These are phyloP conservation scores for Lacerta agilis DNA, from an alignment of 2,797 vertebrate species.

Conservation along the genomic window DNA sequence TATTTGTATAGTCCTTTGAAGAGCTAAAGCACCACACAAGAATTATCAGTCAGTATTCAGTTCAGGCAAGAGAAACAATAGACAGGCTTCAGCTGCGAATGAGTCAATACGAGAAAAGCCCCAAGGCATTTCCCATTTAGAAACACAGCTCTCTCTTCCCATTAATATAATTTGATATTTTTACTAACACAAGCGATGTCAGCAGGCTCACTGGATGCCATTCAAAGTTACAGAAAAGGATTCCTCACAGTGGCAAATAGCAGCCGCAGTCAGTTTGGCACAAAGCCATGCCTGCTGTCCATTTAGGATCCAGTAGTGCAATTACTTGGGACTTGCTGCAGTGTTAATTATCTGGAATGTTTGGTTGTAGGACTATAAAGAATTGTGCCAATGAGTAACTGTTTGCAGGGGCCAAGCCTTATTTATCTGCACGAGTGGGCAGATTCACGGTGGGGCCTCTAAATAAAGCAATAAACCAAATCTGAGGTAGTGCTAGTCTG, in stretches of 20 bases:
- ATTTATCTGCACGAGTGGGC: background rate
- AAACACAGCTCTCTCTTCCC: background rate
- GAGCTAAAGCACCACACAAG: constrained; percentile 14
- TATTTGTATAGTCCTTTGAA: constrained; percentile 37
- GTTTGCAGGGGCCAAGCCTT: background rate
- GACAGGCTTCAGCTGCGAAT: accelerated
- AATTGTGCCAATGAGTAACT: background rate
- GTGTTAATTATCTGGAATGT: background rate
- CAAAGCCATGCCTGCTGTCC: background rate
- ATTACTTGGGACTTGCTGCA: background rate
- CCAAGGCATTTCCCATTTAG: background rate
- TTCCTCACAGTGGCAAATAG: background rate
- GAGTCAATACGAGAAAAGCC: background rate
- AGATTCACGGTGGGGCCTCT: background rate
- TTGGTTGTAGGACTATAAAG: background rate
- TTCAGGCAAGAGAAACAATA: background rate
- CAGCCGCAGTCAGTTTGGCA: background rate
- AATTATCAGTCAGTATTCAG: constrained; percentile 3
- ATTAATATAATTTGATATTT: constrained; percentile 9
- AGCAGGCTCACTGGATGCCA: background rate
- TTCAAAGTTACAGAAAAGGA: background rate
- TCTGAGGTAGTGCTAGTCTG: background rate
- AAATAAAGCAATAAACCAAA: background rate
- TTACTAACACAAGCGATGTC: background rate
- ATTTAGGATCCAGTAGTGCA: background rate